Base-by-base conservation (phyloP, 2,888 invertebrate species). In the Cephus spinipes region DNA sequence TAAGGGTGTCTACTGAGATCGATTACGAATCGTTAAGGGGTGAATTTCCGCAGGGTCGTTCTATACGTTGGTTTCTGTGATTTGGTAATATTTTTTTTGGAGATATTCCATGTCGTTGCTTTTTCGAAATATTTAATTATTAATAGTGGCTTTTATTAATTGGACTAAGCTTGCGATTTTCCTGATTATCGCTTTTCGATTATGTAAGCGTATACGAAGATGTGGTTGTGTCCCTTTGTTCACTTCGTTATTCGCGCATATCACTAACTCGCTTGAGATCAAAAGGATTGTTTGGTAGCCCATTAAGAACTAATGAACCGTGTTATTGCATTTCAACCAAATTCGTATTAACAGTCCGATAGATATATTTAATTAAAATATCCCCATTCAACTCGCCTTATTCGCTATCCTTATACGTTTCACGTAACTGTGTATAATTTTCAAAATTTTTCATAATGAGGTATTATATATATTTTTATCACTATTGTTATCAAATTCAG, bases 261-360 rank as follows among this genome's bases (percentile, higher is more conserved):
- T 80, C 73, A 74, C 76, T 80, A 79, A 80, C 76, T 79, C 79
- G 74, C 74, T 74, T 75, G 76, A 80, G 79, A 79, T 80, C 79
- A 80, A 80, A 80, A 80, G 79, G 80, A 77, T 79, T 77, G 77
- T 77, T 75, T 36, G 68, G 77, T 73, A 33, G 69, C 31, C 73
- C 73, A 79, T 77, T 79, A 79, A 80, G 73, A 35, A 68, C 79
- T 79, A 81, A 81, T 81, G 79, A 81, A 75, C 79, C 78, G 78
- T 81, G 75, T 77, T 74, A 79, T 79, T 81, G 81, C 36, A 79
- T 81, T 81, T 78, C 78, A 79, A 55, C 76, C 73, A 76, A 73
- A 55, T 79, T 77, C 69, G 76, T 71, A 74, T 77, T 35, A 55
- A 34, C 75, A 75, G 35, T 32, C 73, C 73, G 76, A 77, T 78